These are phyloP conservation scores for Pedionomus torquatus DNA, from an alignment of 2,113 vertebrate genomes.

Conservation along the genomic window DNA sequence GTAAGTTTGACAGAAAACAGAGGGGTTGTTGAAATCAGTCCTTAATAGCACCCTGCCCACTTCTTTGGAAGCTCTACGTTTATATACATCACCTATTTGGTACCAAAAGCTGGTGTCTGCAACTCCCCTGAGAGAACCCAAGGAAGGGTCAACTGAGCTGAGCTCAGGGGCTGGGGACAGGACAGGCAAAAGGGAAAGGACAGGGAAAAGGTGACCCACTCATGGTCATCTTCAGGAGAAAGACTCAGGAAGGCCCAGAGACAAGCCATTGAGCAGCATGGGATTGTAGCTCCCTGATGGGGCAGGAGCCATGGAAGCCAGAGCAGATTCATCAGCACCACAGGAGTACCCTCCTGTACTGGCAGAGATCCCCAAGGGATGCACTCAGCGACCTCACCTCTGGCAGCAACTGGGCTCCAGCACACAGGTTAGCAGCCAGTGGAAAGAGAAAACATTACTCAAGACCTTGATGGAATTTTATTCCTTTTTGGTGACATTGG, in stretches of 20 bases:
- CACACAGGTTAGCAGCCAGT: background rate
- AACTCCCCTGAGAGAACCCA: background rate
- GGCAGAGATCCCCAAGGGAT: background rate
- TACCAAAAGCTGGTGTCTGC: background rate
- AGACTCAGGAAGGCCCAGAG: background rate
- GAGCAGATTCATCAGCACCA: too few species aligned
- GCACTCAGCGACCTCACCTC: background rate
- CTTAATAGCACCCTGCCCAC: background rate
- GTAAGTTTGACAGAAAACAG: background rate
- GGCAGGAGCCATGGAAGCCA: background rate
- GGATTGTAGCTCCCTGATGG: too few species aligned
- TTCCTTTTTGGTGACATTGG: background rate
- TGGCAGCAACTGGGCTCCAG: background rate
- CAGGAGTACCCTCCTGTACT: background rate
- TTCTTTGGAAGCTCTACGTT: background rate
- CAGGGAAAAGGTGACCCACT: background rate
- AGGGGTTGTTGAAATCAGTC: background rate
- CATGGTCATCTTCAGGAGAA: accelerated
- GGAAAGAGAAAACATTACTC: background rate
- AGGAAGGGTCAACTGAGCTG: background rate
- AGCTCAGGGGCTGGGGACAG: background rate
- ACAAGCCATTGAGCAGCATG: background rate
- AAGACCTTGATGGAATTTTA: background rate
- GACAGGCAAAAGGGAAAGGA: too few species aligned
- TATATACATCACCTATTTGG: too few species aligned